These are phyloP conservation scores for Aurelia coerulea DNA, from an alignment of 30 jellyfish, hydroid and myxozoan species.

Conservation along the genomic window DNA sequence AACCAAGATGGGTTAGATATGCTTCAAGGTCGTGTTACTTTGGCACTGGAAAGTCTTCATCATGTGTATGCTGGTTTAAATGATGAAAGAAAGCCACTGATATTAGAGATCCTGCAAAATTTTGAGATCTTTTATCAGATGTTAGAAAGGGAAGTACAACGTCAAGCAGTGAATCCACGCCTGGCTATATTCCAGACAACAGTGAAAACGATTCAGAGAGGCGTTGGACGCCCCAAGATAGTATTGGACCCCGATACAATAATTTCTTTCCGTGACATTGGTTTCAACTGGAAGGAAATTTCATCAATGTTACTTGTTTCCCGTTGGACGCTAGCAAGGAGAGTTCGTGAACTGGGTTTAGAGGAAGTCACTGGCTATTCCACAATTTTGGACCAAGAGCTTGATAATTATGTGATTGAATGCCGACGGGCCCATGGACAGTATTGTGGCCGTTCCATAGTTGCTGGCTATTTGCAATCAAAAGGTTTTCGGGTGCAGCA, in stretches of 20 bases:
- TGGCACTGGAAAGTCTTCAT: no score
- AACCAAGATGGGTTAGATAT: no score
- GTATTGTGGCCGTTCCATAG: background rate
- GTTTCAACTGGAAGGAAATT: background rate
- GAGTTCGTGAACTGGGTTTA: constrained; percentile 29
- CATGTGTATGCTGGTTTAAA: no score
- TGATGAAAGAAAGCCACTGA: no score
- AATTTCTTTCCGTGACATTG: constrained; percentile 21
- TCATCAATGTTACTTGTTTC: constrained; percentile 38
- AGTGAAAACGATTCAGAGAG: background rate
- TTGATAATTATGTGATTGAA: background rate
- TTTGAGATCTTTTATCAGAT: no score
- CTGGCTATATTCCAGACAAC: no score
- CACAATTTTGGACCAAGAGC: no score
- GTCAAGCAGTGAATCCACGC: no score
- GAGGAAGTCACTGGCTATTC: background rate
- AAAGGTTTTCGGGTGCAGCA: constrained; percentile 11
- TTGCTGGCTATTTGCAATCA: constrained; percentile 6
- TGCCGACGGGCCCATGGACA: constrained; percentile 6
- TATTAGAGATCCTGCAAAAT: no score
- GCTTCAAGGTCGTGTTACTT: no score
- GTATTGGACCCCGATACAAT: constrained; percentile 9
- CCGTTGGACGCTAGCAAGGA: constrained; percentile 36
- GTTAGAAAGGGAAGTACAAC: no score
- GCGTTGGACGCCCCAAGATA: constrained; percentile 29